A percentile compares a stretch with the other conserved stretches of the same genome.
phyloP scores from a whole-genome alignment of 1,140 invertebrate genomes.

The Acyrthosiphon pisum region DNA sequence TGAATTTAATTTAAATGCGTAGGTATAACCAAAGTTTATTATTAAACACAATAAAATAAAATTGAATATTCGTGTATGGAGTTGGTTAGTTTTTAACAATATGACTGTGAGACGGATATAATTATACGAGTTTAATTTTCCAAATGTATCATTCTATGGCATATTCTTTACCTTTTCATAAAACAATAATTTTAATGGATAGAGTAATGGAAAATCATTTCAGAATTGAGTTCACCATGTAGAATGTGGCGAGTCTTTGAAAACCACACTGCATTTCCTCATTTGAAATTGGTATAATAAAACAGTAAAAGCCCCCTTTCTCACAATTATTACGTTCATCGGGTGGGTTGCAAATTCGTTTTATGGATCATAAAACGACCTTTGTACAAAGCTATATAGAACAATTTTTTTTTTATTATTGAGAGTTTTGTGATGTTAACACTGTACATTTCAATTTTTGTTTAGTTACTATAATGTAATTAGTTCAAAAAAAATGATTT shows the following conservation, averaged over 20 bases:
- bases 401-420: conserved; percentile 33
- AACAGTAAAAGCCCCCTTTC: not conserved
- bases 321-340: not conserved
- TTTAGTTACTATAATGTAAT: not conserved
- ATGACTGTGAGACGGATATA: not conserved
- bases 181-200: not conserved
- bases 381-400: not conserved
- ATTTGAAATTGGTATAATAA: conserved; percentile 15
- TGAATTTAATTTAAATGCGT: not conserved
- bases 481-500: not conserved
- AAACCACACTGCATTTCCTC: not conserved
- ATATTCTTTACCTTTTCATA: not conserved
- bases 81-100: not conserved
- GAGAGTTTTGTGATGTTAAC: not conserved
- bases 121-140: not conserved
- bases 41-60: not conserved
- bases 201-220: not conserved
- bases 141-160: not conserved
- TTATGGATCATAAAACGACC: conserved; percentile 35
- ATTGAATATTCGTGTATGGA: not conserved
- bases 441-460: not conserved
- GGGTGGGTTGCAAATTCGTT: conserved; percentile 18
- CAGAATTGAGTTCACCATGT: not conserved
- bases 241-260: not conserved
- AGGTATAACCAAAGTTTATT: no score